Evolutionary conservation across 2,797 vertebrate species (phyloP), one percentile per base, ranked within the genome.

Genomic region (Prunella strophiata): DNA sequence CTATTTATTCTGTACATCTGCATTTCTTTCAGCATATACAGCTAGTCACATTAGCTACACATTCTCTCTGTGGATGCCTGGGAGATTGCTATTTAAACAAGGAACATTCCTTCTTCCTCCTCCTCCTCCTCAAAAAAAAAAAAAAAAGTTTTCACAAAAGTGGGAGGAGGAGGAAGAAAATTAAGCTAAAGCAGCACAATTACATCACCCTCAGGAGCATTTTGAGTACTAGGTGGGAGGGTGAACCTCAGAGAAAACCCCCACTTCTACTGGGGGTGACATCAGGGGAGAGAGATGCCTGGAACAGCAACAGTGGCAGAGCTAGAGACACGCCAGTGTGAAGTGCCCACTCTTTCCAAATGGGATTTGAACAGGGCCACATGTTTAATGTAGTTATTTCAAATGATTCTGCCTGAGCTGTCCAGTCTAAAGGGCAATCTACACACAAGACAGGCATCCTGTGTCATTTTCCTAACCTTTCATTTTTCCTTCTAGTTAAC

Each of bases 131-230:
- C 16, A 20, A 23, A 61, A 36, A 67, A 16, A 21, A 43, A 26
- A 40, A 34, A 71, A 34, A 55, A 84, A 68, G 22, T 26, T 89
- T 81, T 85, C 71, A 90, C 21, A 23, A 16, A 85, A 87, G 85
- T 47, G 48, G 71, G 80, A 91, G 85, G 71, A 88, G 62, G 13
- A 96, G 78, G 76, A 90, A 86, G 51, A 91, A 96, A 87, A 90
- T 12, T 43, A 68, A 86, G 50, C 38, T 79, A 83, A 90, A 85
- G 57, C 54, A 82, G 80, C 59, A 76, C 50, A 66, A 66, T 78
- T 83, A 88, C 70, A 85, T 73, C 61, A 85, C 54, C 67, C 63
- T 90, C 63, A 51, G 70, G 61, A 94, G 80, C 3, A 3, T 87
- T 92, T 42, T 61, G 57, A 92, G 61, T 38, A 58, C 51, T 22